Base-by-base conservation (phyloP, 2,797 vertebrate genomes). In the Acropternis orthonyx region DNA sequence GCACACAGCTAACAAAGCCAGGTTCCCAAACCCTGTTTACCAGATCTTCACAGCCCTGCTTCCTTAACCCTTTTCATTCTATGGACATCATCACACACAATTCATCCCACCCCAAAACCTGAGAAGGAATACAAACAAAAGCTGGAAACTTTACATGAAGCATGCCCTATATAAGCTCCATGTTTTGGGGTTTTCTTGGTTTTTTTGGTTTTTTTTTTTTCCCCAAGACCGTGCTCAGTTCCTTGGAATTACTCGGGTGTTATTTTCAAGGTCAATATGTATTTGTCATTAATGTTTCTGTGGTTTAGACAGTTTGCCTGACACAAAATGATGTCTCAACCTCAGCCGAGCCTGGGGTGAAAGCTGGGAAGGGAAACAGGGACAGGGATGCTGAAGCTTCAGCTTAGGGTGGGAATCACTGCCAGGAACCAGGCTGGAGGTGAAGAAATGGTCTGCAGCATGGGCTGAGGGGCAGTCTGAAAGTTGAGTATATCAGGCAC, bases 271-370 rank as follows among this genome's bases (percentile, higher is more conserved):
- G 80, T 81, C 77, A 73, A 5, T 65, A 41, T 74, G 34, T 68
- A 58, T 90, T 84, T 93, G 34, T 48, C 71, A 81, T 91, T 79
- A 69, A 66, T 18, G 37, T 79, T 92, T 93, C 71, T 84, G 80
- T 74, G 52, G 24, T 85, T 90, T 74, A 73, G 73, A 79, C 62
- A 48, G 48, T 73, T 86, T 0, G 2, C 16, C 76, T 79, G 37
- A 77, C 62, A 88, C 62, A 56, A 39, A 46, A 58, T 37, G 32
- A 81, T 86, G 28, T 68, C 78, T 75, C 79, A 84, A n/a, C 46
- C 21, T 88, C 81, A 76, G 30, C 28, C 62, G 23, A 87, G n/a
- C 51, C 74, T 63, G 26, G 2, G 15, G 55, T 24, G 11, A 19
- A 67, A 30, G 20, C 15, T 54, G 48, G 39, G 13, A 76, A 82